phyloP scores from a whole-genome alignment of 2,888 invertebrate species.

The Yponomeuta plumbellus region DNA sequence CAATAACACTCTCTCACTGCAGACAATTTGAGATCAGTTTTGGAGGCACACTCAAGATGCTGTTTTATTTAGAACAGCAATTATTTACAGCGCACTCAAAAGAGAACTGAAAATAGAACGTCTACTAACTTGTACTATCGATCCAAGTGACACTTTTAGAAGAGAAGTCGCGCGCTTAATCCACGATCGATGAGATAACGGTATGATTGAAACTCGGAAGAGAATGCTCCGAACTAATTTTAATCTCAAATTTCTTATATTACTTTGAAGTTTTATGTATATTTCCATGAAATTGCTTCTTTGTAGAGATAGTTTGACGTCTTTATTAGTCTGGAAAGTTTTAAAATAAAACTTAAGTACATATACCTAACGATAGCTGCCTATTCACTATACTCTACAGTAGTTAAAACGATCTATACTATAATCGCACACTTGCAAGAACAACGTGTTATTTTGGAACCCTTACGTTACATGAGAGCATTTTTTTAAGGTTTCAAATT shows the following conservation, averaged over 20 bases:
- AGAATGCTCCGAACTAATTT: neutral
- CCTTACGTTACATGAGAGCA: too few species aligned
- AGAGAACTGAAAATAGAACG: too few species aligned
- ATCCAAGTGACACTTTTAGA: neutral
- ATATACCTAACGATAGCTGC: too few species aligned
- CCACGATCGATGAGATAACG: neutral
- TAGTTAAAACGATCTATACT: too few species aligned
- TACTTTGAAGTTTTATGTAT: neutral
- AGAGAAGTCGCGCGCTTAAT: neutral
- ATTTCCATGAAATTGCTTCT: constrained; percentile 1
- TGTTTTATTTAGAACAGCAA: too few species aligned
- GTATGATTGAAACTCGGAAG: neutral
- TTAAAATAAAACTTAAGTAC: neutral
- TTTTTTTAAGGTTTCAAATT: too few species aligned
- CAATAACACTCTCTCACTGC: too few species aligned
- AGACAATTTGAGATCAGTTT: neutral
- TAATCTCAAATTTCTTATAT: neutral
- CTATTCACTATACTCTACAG: too few species aligned
- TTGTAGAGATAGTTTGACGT: neutral
- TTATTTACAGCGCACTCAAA: too few species aligned
- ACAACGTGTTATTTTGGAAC: too few species aligned
- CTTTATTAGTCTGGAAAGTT: neutral
- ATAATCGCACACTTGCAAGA: too few species aligned
- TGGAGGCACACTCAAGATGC: neutral
- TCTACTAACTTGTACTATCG: too few species aligned